Evolutionary conservation across 2,888 invertebrate species (phyloP).

Genomic region (Drosophila phalerata): DNA sequence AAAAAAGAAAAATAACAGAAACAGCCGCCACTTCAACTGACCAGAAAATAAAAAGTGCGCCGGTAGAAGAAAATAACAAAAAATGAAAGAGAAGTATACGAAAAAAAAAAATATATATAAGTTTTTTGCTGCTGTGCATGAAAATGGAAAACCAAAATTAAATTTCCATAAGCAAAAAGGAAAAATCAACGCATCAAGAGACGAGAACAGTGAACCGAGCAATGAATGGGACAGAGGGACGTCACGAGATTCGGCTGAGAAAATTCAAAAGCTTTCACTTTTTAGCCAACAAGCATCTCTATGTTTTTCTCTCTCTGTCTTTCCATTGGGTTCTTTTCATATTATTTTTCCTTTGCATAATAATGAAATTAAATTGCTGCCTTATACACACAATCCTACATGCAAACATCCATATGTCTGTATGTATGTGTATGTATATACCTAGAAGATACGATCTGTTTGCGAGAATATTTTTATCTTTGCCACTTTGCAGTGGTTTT

Average conservation of each 20-base stretch:
- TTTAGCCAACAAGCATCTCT: constrained; percentile 43
- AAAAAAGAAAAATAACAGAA: constrained; percentile 14
- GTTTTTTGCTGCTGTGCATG: constrained; percentile 29
- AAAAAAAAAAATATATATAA: not conserved
- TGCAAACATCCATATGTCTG: constrained; percentile 7
- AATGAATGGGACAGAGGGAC: constrained; percentile 7
- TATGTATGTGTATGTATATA: constrained; percentile 8
- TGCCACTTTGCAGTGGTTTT: constrained; percentile 39
- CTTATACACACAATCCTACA: constrained; percentile 27
- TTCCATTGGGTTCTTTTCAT: constrained; percentile 11
- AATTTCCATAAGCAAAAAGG: constrained; percentile 59
- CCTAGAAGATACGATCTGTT: constrained; percentile 33
- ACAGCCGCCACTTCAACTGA: constrained; percentile 37
- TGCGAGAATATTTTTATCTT: constrained; percentile 44
- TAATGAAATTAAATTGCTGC: constrained; percentile 74
- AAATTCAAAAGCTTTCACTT: constrained; percentile 64
- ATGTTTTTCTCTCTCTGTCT: not conserved
- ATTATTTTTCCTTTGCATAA: constrained; percentile 51
- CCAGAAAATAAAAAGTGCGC: constrained; percentile 29
- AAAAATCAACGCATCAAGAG: constrained; percentile 46
- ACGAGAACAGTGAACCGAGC: constrained; percentile 26
- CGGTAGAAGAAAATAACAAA: constrained; percentile 20
- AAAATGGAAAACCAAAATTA: constrained; percentile 54
- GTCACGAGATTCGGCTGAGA: constrained; percentile 28
- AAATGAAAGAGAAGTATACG: constrained; percentile 16